Evolutionary conservation across 37 sponge, comb jelly and placozoan species (phyloP).

Genomic region (Petrosia ficiformis): DNA sequence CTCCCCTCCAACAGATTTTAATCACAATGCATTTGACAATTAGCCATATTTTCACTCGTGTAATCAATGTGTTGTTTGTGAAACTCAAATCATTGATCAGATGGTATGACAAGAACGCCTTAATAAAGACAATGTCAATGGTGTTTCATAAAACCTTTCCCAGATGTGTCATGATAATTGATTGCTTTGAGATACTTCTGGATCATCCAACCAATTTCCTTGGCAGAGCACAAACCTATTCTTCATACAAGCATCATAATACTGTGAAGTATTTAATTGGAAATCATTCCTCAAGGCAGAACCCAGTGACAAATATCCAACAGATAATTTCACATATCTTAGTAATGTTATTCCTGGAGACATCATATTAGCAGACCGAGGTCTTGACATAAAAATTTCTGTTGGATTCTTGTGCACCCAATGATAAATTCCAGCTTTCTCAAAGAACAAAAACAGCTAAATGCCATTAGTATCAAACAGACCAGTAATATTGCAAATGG

Average conservation of each 20-base stretch:
- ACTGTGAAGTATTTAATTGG: constrained; percentile 12
- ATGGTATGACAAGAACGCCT: constrained; percentile 1
- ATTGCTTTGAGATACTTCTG: constrained; percentile 32
- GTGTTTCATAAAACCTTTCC: neutral
- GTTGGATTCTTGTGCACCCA: constrained; percentile 16
- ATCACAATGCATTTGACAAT: constrained; percentile 19
- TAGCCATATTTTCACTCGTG: neutral
- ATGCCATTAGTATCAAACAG: neutral
- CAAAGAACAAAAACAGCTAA: constrained; percentile 2
- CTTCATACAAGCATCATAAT: constrained; percentile 43
- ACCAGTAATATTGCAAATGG: neutral
- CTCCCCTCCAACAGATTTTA: too few species aligned
- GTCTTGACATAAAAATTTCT: constrained; percentile 12
- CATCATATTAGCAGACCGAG: constrained; percentile 23
- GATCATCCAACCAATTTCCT: constrained; percentile 18
- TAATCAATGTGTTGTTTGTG: neutral
- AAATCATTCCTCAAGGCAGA: constrained; percentile 11
- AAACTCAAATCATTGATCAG: neutral
- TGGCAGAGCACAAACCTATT: constrained; percentile 33
- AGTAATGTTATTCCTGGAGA: constrained; percentile 18
- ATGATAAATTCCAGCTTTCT: neutral
- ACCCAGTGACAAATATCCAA: constrained; percentile 23
- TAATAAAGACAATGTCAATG: constrained; percentile 11
- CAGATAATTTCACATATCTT: neutral
- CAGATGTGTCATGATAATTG: constrained; percentile 11